Evolutionary conservation across 2,888 invertebrate genomes (phyloP), one percentile per base, ranked within the genome.

Genomic region (Acanthosepion pharaonis): DNA sequence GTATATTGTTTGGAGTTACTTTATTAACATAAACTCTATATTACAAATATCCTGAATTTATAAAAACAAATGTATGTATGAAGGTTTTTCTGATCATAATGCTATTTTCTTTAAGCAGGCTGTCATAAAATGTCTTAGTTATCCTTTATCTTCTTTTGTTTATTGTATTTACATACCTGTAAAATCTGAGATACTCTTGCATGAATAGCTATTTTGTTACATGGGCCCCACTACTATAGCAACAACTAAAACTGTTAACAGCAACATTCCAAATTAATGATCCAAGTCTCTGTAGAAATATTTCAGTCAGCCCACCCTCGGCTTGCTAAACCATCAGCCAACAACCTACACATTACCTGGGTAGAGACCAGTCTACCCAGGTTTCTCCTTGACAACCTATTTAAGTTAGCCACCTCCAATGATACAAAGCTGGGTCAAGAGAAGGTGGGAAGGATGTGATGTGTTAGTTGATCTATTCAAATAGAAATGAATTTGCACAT

Each of bases 351-450:
- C 78, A 78, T n/a, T 78, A 78, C n/a, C 15, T 11, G n/a, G 78
- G 78, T 78, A 78, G 78, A 78, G 78, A 78, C 78, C 78, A 78
- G 78, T 78, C 78, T 78, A 78, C 78, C 78, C 78, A 33, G 78
- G n/a, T 78, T 78, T 78, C n/a, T 78, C 33, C 78, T n/a, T 78
- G 78, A 78, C 78, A 78, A 78, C 78, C 78, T n/a, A 78, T 78
- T 78, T 78, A 78, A 78, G 78, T 78, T 78, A 78, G 78, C 78
- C 78, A 78, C 78, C 78, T 78, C n/a, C n/a, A 78, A 78, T 78
- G 33, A 78, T n/a, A 78, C n/a, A n/a, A 78, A 78, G 78, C n/a
- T 78, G 78, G 78, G 78, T 78, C 78, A 78, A 78, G n/a, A 33
- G n/a, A 78, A 78, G 78, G 78, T n/a, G 78, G 78, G 78, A 78